Conservation (phyloP, 2,888 invertebrate genomes). For the Apocheima hispidaria region DNA sequence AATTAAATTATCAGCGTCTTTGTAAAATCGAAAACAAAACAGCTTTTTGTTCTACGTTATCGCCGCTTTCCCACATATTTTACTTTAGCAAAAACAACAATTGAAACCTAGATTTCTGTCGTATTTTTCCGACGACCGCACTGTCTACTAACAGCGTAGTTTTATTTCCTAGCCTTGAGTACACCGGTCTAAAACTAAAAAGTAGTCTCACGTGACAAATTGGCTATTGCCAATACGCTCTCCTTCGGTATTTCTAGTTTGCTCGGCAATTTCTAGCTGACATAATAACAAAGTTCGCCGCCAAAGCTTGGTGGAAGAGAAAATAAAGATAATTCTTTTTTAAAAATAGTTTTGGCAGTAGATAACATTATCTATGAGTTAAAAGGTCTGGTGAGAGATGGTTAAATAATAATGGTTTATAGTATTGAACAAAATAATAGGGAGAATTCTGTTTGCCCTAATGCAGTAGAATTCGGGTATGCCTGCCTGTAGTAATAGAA, state of each 20-base stretch:
- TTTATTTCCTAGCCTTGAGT: slow-evolving; percentile 44
- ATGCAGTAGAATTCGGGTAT: no score
- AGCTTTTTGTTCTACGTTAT: background rate
- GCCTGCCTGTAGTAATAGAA: no score
- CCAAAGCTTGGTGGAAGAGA: slow-evolving; percentile 29
- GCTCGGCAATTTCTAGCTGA: slow-evolving; percentile 38
- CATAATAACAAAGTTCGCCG: slow-evolving; percentile 29
- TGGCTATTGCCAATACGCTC: slow-evolving; percentile 47
- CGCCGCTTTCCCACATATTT: background rate
- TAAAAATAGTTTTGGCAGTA: slow-evolving; percentile 17
- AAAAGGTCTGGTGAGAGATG: slow-evolving; percentile 3
- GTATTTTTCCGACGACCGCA: slow-evolving; percentile 13
- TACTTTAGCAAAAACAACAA: background rate
- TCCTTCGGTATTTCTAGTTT: slow-evolving; percentile 35
- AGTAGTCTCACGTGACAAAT: slow-evolving; percentile 43
- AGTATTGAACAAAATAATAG: no score
- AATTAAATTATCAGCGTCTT: background rate
- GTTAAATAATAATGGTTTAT: no score
- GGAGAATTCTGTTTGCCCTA: no score
- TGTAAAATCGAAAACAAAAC: background rate
- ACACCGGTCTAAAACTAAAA: slow-evolving; percentile 31
- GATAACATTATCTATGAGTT: slow-evolving; percentile 1
- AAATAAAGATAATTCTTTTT: slow-evolving; percentile 28
- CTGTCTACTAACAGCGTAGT: slow-evolving; percentile 27
- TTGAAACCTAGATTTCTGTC: slow-evolving; percentile 3